Evolutionary conservation across 1,140 invertebrate species (phyloP).

Genomic region (Drosophila oshimai): DNA sequence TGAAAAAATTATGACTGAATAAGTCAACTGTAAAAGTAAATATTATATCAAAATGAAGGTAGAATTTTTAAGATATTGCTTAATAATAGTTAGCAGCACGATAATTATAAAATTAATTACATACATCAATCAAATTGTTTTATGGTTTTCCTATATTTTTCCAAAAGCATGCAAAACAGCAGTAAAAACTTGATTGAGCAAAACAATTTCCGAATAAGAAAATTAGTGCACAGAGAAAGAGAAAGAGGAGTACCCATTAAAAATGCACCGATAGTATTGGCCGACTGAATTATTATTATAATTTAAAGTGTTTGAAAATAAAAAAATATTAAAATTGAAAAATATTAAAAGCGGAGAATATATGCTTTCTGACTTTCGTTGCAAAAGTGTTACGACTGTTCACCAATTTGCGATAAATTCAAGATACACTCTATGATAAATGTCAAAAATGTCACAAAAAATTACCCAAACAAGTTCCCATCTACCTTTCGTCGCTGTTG

Average conservation of each 20-base stretch:
- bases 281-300: too few relatives aligned
- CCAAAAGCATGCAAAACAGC: neutral
- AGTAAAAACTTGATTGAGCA: conserved; percentile 8
- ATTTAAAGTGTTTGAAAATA: too few relatives aligned
- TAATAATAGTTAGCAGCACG: neutral
- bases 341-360: too few relatives aligned
- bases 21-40: neutral
- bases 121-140: conserved; percentile 17
- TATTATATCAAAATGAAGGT: neutral
- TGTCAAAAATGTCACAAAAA: too few relatives aligned
- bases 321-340: neutral
- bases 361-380: neutral
- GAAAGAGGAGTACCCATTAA: neutral
- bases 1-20: neutral
- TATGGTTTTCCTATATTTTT: conserved; percentile 20
- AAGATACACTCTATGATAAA: conserved; percentile 40
- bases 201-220: conserved; percentile 28
- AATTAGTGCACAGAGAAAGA: conserved; percentile 10
- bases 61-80: neutral
- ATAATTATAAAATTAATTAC: neutral
- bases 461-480: conserved; percentile 25
- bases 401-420: conserved; percentile 15
- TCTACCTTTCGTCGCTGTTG: neutral
- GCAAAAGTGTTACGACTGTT: neutral
- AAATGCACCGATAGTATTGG: too few relatives aligned